Base-by-base conservation (phyloP, 2,888 invertebrate species). In the Congeria kusceri region DNA sequence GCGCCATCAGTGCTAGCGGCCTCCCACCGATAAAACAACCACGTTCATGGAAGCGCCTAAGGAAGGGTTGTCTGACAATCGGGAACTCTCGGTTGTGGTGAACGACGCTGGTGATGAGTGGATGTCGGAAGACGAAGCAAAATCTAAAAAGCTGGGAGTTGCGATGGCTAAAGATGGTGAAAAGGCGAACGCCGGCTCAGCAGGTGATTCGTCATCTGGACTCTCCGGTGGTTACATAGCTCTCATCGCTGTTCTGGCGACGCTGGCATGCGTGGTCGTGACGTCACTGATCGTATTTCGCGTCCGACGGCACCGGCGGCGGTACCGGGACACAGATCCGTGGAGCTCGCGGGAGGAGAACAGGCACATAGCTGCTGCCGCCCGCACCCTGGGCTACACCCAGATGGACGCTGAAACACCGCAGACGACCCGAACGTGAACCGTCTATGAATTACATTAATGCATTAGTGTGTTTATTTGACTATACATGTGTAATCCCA, bases 11-110 rank as follows among this genome's bases (percentile, higher is more conserved):
- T 2, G 78, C 77, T 3, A 72, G 82, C 25, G 80, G 81, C 15
- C 81, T 89, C n/a, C 90, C 88, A 11, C 69, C 69, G 2, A 63
- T 91, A 18, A 84, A 86, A 27, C 68, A 87, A 46, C 91, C 91
- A 18, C 91, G 11, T 91, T 88, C 62, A 85, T 86, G 77, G 69
- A 73, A 27, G 67, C 80, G 1, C 85, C 87, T 0, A 59, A 62
- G 23, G 64, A 76, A 27, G 39, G 13, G 15, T 15, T 39, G 3
- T 39, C 39, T 15, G 39, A 39, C 39, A 15, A 39, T 9, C 39
- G 15, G 15, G 39, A 39, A 39, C 39, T 39, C 39, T 15, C 67
- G 47, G 49, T 83, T 27, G 80, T 86, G 3, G 61, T 87, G 20
- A 70, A 67, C n/a, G 80, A 80, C 56, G 85, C 80, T 56, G 87